phyloP scores from a whole-genome alignment of 2,888 invertebrate genomes.

The Coleophora deauratella region DNA sequence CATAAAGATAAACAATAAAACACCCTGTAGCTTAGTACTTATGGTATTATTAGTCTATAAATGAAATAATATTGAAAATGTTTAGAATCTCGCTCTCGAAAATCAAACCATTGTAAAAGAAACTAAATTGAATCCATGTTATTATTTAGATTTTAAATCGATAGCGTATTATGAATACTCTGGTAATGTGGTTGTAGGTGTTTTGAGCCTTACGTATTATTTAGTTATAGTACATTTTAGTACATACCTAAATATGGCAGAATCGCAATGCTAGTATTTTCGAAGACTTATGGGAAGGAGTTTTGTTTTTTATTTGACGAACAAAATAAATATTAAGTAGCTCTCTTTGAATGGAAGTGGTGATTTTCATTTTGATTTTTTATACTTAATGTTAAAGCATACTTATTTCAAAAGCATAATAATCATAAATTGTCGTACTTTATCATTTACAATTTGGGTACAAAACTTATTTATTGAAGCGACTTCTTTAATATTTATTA shows the following conservation, averaged over 20 bases:
- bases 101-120: slow-evolving; percentile 43
- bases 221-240: too few relatives aligned
- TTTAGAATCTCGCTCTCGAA: slow-evolving; percentile 69
- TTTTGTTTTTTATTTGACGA: background rate
- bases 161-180: slow-evolving; percentile 61
- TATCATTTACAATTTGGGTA: slow-evolving; percentile 4
- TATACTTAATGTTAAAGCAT: background rate
- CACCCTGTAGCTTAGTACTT: slow-evolving; percentile 55
- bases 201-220: too few relatives aligned
- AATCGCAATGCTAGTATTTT: too few relatives aligned
- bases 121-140: slow-evolving; percentile 53
- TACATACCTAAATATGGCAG: too few relatives aligned
- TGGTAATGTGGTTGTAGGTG: slow-evolving; percentile 51
- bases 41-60: slow-evolving; percentile 71
- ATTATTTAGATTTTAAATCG: slow-evolving; percentile 50
- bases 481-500: slow-evolving; percentile 6
- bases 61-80: slow-evolving; percentile 52
- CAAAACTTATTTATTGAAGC: slow-evolving; percentile 7
- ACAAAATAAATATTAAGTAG: slow-evolving; percentile 4
- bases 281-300: too few relatives aligned
- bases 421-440: background rate
- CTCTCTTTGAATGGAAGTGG: slow-evolving; percentile 5
- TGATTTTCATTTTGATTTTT: background rate
- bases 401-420: too few relatives aligned
- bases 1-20: slow-evolving; percentile 71